Conservation (phyloP, 2,113 vertebrate genomes). For the Entosphenus tridentatus region DNA sequence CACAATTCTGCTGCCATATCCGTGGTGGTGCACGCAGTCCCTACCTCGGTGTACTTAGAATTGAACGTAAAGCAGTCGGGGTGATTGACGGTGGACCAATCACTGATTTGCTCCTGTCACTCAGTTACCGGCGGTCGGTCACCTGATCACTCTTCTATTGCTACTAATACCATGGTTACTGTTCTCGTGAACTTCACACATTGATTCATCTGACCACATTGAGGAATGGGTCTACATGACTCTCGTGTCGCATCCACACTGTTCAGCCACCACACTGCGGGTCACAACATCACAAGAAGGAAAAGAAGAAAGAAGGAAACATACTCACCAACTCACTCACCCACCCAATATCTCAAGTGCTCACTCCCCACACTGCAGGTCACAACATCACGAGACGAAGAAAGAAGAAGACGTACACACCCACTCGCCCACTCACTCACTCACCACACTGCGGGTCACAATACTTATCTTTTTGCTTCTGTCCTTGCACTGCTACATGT, state of each 20-base stretch:
- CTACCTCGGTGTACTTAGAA: background rate
- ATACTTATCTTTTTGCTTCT: background rate
- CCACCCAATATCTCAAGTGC: background rate
- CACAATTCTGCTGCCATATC: background rate
- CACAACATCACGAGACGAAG: background rate
- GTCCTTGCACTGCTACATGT: background rate
- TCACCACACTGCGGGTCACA: background rate
- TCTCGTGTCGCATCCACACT: background rate
- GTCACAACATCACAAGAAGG: background rate
- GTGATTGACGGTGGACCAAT: background rate
- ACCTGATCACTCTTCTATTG: too few relatives aligned
- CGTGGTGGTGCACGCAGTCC: background rate
- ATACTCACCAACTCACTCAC: background rate
- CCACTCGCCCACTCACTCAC: background rate
- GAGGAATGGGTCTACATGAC: background rate
- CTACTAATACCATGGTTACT: too few relatives aligned
- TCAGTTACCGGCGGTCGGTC: too few relatives aligned
- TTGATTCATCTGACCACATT: background rate
- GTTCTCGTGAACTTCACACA: too few relatives aligned
- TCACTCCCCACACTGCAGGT: background rate
- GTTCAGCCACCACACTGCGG: background rate
- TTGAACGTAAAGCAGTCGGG: background rate
- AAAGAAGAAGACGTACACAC: background rate
- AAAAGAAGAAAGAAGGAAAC: background rate
- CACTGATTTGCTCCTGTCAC: too few relatives aligned